Percentiles rank a stretch among this genome's conserved stretches.
Conservation (phyloP, 1,140 invertebrate species). For the Halictus rubicundus region DNA sequence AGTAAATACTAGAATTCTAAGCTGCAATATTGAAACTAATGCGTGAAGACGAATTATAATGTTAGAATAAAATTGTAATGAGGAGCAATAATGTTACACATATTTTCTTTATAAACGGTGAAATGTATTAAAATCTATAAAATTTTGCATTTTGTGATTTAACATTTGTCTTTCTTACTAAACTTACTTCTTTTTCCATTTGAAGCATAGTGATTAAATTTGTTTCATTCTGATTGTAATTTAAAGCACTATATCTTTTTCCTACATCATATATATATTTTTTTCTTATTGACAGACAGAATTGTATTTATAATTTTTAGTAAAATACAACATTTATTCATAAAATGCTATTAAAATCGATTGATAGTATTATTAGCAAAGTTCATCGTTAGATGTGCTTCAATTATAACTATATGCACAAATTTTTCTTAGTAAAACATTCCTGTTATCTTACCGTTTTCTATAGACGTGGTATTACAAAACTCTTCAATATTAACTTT, state of each 20-base stretch:
- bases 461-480: neutral
- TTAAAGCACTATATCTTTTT: neutral
- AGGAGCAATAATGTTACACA: too few species aligned
- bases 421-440: neutral
- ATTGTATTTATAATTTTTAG: too few species aligned
- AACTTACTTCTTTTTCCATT: too few species aligned
- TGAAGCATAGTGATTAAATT: too few species aligned
- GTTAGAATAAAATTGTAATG: too few species aligned
- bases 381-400: neutral
- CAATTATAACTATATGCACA: neutral
- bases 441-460: neutral
- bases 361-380: neutral
- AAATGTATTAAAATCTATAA: too few species aligned
- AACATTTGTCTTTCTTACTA: too few species aligned
- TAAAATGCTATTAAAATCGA: neutral
- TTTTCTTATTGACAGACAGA: neutral
- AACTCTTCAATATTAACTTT: neutral
- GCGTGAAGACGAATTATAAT: too few species aligned
- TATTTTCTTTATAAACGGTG: too few species aligned
- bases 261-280: neutral
- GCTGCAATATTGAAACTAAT: too few species aligned
- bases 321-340: neutral
- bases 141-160: too few species aligned
- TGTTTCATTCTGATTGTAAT: neutral
- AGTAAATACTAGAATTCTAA: too few species aligned